Conservation (phyloP, 2,113 vertebrate species). For the Aphyosemion australe region DNA sequence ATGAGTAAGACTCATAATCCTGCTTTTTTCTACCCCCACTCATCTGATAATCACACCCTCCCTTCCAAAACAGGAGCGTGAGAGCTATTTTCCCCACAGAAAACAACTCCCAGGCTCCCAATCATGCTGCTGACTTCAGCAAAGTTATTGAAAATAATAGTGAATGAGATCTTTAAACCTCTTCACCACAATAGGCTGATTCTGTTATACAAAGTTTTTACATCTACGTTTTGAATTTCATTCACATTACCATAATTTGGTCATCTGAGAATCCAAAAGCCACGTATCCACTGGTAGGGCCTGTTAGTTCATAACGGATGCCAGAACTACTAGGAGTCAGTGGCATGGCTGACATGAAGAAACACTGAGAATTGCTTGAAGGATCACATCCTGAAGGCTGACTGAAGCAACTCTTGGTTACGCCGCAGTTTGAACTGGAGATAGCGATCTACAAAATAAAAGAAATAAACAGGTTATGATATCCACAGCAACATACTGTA, state of each 20-base stretch:
- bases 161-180: too few relatives aligned
- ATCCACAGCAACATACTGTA: not conserved
- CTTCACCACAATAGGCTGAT: too few relatives aligned
- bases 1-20: too few relatives aligned
- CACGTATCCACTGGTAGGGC: conserved; percentile 72
- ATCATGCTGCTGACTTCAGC: too few relatives aligned
- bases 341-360: conserved; percentile 72
- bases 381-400: conserved; percentile 71
- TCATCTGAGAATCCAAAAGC: conserved; percentile 81
- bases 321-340: conserved; percentile 1
- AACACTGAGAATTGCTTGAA: conserved; percentile 48
- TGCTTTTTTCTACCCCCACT: too few relatives aligned
- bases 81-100: too few relatives aligned
- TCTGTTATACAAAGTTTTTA: too few relatives aligned
- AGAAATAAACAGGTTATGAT: not conserved
- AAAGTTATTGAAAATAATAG: too few relatives aligned
- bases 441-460: conserved; percentile 15
- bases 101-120: too few relatives aligned
- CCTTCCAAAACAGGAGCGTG: too few relatives aligned
- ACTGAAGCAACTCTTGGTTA: conserved; percentile 76
- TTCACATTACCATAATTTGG: conserved; percentile 72
- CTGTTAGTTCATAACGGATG: conserved; percentile 70
- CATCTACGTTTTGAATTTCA: not conserved
- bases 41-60: too few relatives aligned
- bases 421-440: conserved; percentile 66